phyloP scores from a whole-genome alignment of 1,140 invertebrate species.

The Platorchestia sp. region DNA sequence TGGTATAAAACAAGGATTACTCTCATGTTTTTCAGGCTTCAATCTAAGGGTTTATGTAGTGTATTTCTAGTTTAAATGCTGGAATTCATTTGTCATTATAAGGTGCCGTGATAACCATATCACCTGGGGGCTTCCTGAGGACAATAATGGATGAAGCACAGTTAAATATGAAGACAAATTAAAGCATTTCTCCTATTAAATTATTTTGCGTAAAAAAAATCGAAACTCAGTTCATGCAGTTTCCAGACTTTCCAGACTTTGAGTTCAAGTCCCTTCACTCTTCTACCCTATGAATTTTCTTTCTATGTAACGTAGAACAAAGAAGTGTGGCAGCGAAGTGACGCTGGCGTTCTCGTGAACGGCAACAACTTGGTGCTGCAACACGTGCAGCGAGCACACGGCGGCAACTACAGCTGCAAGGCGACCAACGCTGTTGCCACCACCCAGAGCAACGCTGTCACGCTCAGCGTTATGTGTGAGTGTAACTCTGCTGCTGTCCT shows the following conservation, averaged over 20 bases:
- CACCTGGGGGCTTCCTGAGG: not conserved
- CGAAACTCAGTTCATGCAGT: not conserved
- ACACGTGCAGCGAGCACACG: constrained; percentile 72
- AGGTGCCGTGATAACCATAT: not conserved
- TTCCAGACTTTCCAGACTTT: not conserved
- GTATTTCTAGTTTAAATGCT: too few relatives aligned
- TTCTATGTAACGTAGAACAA: constrained; percentile 72
- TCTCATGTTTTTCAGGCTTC: too few relatives aligned
- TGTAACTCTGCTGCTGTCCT: not conserved
- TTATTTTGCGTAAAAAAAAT: not conserved
- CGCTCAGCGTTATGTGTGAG: constrained; percentile 67
- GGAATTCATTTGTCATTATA: too few relatives aligned
- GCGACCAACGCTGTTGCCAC: constrained; percentile 80
- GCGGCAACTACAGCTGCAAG: constrained; percentile 79
- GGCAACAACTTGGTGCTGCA: constrained; percentile 73
- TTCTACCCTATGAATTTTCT: not conserved
- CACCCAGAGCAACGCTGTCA: constrained; percentile 71
- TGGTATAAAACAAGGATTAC: too few relatives aligned
- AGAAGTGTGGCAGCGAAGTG: constrained; percentile 73
- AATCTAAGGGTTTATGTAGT: too few relatives aligned
- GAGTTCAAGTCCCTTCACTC: not conserved
- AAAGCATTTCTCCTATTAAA: not conserved
- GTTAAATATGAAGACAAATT: not conserved
- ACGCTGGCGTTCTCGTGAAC: constrained; percentile 75
- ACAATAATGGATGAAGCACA: not conserved